A percentile compares a stretch with the other conserved stretches of the same genome.
These are phyloP conservation scores for Andrena trimmerana DNA, from an alignment of 2,888 invertebrate genomes.

Conservation along the genomic window DNA sequence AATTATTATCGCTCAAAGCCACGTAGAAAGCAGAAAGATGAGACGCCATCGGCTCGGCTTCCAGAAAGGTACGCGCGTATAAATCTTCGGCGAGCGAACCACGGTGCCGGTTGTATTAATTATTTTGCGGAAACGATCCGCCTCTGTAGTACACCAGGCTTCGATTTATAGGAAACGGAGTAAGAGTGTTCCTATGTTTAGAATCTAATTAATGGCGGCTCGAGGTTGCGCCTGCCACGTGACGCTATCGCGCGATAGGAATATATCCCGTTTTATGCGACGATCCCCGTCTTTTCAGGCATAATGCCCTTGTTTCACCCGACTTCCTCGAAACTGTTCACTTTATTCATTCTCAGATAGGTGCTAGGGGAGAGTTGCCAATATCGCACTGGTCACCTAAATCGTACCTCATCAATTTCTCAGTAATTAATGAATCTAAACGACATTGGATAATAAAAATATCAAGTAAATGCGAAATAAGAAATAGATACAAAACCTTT, in stretches of 20 bases:
- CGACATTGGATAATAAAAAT: no score
- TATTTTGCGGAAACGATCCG: constrained; percentile 39
- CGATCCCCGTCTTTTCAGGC: not conserved
- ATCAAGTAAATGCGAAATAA: no score
- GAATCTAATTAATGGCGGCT: constrained; percentile 56
- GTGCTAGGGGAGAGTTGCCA: no score
- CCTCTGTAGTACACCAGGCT: constrained; percentile 1
- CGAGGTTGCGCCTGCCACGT: not conserved
- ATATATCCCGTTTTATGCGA: constrained; percentile 31
- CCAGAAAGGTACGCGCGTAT: constrained; percentile 40
- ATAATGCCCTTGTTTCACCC: constrained; percentile 3
- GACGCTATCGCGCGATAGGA: constrained; percentile 25
- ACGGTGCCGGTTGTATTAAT: constrained; percentile 41
- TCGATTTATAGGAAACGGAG: constrained; percentile 53
- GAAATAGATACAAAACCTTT: no score
- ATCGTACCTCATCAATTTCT: no score
- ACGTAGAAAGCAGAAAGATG: constrained; percentile 24
- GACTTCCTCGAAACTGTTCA: not conserved
- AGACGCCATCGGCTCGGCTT: constrained; percentile 30
- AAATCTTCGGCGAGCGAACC: constrained; percentile 46
- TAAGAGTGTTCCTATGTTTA: constrained; percentile 58
- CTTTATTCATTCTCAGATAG: not conserved
- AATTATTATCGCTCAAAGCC: constrained; percentile 55
- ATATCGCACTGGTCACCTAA: no score
- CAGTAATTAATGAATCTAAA: no score